Evolutionary conservation across 2,113 vertebrate species (phyloP), one percentile per base, ranked within the genome.

Genomic region (Carassius carassius): DNA sequence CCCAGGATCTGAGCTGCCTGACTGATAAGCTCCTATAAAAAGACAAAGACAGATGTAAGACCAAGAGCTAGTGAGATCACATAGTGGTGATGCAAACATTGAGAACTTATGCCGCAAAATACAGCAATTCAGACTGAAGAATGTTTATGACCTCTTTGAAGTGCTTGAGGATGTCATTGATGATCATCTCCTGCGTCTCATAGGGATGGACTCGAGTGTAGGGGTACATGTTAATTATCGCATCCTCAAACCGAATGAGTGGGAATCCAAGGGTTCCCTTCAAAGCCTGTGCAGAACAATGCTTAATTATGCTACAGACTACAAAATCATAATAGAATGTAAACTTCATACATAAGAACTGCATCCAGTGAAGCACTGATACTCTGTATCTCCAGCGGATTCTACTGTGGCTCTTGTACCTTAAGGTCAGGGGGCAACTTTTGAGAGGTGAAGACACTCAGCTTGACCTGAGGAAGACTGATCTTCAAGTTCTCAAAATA

Each of bases 401-500:
- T 25, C 11, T 77, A 11, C 6, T 44, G 51, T 8, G 32, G 11
- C 32, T 81, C 6, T 35, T 47, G 82, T 93, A 99, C 98, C 98
- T 98, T 98, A 4, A 99, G 97, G 69, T 99, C 98, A 81, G 96
- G 86, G 0, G 98, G 97, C 0, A 99, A 94, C 86, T 99, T 99
- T 92, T 93, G 96, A 56, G 98, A 98, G 21, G 98, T 99, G 90
- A 98, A 96, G 85, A 99, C 97, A 0, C 98, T 99, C 88, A 99
- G 88, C 87, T 98, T 99, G 89, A 99, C 95, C 90, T 99, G 98
- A 3, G 97, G 98, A 1, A 99, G 88, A 21, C 95, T 98, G 84
- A 99, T 99, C 91, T 99, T 99, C 86, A 99, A 93, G 86, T 99
- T 99, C 92, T 99, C 98, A 91, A 99, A 99, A 90, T 99, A 99